phyloP scores from a whole-genome alignment of 2,888 invertebrate genomes.

The Cosmia trapezina region DNA sequence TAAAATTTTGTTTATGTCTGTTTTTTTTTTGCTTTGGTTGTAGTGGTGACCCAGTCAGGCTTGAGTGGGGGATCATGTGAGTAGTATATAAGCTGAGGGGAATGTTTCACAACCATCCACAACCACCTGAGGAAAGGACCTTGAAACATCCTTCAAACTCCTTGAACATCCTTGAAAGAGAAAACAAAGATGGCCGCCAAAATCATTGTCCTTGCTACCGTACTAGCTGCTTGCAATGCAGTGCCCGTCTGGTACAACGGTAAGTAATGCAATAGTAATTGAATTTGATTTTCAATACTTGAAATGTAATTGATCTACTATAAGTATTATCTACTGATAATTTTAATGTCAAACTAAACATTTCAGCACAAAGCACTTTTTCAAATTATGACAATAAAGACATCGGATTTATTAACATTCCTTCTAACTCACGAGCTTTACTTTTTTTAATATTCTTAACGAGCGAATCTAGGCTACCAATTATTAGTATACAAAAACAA shows the following conservation, averaged over 20 bases:
- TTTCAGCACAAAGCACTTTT: neutral
- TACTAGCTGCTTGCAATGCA: conserved; percentile 75
- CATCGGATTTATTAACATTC: no score
- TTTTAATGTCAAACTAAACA: neutral
- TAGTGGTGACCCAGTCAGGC: conserved; percentile 78
- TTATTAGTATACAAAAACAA: neutral
- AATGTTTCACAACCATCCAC: conserved; percentile 83
- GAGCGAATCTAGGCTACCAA: no score
- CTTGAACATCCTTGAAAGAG: conserved; percentile 68
- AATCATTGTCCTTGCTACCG: conserved; percentile 75
- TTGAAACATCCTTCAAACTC: conserved; percentile 17
- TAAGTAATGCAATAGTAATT: conserved; percentile 62
- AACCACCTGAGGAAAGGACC: conserved; percentile 79
- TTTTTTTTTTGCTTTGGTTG: conserved; percentile 81
- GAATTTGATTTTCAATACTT: conserved; percentile 7
- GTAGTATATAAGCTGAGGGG: conserved; percentile 86
- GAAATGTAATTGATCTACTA: conserved; percentile 17
- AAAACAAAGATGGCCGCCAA: conserved; percentile 79
- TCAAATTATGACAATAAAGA: no score
- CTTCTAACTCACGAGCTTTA: no score
- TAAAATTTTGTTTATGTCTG: conserved; percentile 82
- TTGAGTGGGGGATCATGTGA: conserved; percentile 77
- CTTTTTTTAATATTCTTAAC: no score
- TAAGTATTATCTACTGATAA: neutral
- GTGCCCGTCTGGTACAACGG: conserved; percentile 75